Evolutionary conservation across 2,797 vertebrate species (phyloP).

Genomic region (Falco columbarius): DNA sequence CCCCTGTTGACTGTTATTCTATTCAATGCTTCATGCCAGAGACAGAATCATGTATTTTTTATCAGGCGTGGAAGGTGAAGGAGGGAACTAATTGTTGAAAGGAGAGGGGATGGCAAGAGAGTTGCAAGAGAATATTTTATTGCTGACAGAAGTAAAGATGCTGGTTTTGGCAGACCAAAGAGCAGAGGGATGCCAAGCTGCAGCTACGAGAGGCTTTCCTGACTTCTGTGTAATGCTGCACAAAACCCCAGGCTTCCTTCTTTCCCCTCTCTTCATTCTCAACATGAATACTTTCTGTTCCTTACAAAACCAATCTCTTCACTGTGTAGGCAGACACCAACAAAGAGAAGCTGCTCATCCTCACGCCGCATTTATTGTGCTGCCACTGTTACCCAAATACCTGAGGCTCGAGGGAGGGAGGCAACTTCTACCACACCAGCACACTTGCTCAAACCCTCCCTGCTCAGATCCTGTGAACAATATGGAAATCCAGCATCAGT

Average conservation of each 20-base stretch:
- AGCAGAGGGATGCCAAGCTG: constrained; percentile 16
- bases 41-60: neutral
- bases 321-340: neutral
- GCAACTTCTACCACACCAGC: neutral
- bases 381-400: neutral
- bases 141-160: neutral
- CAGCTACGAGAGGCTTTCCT: constrained; percentile 7
- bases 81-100: neutral
- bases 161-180: neutral
- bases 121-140: neutral
- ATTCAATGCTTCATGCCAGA: neutral
- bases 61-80: neutral
- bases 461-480: neutral
- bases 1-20: neutral
- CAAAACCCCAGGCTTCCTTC: neutral
- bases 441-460: neutral
- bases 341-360: neutral
- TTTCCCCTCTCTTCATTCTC: neutral
- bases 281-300: fast-evolving
- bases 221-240: neutral
- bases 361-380: neutral
- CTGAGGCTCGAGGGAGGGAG: neutral
- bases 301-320: neutral
- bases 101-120: neutral
- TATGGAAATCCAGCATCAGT: neutral